These are phyloP conservation scores for Corythucha ciliata DNA, from an alignment of 2,888 invertebrate species.

Conservation along the genomic window DNA sequence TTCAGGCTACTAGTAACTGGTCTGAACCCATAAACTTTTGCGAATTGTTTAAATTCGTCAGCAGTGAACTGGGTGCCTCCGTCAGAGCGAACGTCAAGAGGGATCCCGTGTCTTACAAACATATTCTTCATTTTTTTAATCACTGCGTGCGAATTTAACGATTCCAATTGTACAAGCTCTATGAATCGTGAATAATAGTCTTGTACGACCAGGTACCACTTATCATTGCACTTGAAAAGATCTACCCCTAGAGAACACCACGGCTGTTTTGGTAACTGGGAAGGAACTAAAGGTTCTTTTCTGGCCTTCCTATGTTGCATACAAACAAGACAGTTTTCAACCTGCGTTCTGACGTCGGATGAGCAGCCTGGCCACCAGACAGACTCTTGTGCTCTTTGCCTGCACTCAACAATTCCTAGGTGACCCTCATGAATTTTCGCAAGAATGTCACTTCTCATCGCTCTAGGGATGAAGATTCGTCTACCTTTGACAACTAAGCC, in stretches of 20 bases:
- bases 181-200: background rate
- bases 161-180: background rate
- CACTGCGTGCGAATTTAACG: background rate
- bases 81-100: background rate
- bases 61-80: slow-evolving; percentile 1
- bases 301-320: background rate
- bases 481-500: background rate
- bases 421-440: background rate
- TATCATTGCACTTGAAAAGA: background rate
- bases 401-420: background rate
- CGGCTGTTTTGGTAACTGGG: background rate
- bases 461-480: background rate
- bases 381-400: background rate
- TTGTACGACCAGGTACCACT: background rate
- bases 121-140: slow-evolving; percentile 1
- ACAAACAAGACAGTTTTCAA: background rate
- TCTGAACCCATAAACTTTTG: slow-evolving; percentile 4
- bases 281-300: no score
- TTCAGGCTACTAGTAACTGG: no score
- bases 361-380: slow-evolving; percentile 6
- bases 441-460: background rate
- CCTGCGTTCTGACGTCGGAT: background rate
- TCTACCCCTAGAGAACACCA: background rate
- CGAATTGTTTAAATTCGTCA: background rate
- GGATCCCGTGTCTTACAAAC: background rate